Conservation (phyloP, 2,888 invertebrate species). For the Hyalella azteca region DNA sequence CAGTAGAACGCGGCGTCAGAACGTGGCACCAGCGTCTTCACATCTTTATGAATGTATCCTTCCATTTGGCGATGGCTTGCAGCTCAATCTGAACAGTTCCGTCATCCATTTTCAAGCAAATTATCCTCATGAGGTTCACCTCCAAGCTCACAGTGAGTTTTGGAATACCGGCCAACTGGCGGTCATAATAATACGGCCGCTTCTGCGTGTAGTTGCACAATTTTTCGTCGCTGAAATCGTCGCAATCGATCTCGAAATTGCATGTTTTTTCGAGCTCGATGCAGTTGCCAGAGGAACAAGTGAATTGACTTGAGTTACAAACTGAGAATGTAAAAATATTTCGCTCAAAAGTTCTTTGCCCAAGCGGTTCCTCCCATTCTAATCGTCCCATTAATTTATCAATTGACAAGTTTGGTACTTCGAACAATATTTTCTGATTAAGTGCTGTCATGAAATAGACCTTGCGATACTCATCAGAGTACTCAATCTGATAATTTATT, state of each 20-base stretch:
- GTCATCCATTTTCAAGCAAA: neutral
- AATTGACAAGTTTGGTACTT: neutral
- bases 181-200: constrained; percentile 23
- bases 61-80: neutral
- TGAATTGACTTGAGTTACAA: constrained; percentile 39
- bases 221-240: constrained; percentile 40
- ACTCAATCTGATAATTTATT: neutral
- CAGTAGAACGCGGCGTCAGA: constrained; percentile 17
- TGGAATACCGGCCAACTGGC: constrained; percentile 9
- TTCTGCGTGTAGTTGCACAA: constrained; percentile 26
- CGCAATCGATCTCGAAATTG: constrained; percentile 37
- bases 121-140: neutral
- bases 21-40: neutral
- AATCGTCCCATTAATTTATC: constrained; percentile 39
- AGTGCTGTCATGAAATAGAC: neutral
- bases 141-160: neutral
- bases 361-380: neutral
- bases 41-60: neutral
- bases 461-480: neutral
- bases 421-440: neutral
- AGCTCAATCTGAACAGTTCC: neutral
- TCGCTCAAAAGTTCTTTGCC: neutral
- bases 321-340: constrained; percentile 18
- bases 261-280: constrained; percentile 28
- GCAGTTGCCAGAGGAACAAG: constrained; percentile 40